Evolutionary conservation across 2,113 vertebrate genomes (phyloP).

Genomic region (Hyperopisus bebe): DNA sequence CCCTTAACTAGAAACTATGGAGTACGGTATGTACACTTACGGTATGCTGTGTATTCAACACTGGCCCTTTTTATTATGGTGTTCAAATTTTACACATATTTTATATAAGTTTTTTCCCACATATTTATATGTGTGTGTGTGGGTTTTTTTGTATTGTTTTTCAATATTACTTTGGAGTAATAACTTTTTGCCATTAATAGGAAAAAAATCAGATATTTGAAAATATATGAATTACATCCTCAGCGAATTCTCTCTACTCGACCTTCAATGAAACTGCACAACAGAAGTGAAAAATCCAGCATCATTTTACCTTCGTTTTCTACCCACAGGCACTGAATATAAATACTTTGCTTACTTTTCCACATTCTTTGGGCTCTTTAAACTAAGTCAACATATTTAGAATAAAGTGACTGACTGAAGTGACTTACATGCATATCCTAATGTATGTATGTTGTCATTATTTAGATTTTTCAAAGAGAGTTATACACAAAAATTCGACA

Average conservation of each 20-base stretch:
- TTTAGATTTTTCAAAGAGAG: background rate
- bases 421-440: background rate
- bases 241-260: slow-evolving; percentile 70
- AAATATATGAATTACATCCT: slow-evolving; percentile 55
- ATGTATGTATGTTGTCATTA: background rate
- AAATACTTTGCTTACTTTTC: background rate
- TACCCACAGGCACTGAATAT: slow-evolving; percentile 40
- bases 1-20: background rate
- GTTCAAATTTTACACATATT: slow-evolving; percentile 1
- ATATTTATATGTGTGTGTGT: background rate
- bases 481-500: background rate
- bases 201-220: background rate
- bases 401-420: background rate
- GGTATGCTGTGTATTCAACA: background rate
- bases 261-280: slow-evolving; percentile 65
- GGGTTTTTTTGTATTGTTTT: too few relatives aligned
- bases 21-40: background rate
- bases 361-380: background rate
- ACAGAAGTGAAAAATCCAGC: slow-evolving; percentile 53
- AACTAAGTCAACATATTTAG: background rate
- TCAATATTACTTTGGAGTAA: background rate
- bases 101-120: background rate
- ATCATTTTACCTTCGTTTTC: background rate
- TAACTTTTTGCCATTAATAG: background rate
- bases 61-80: background rate